These are phyloP conservation scores for Clarias gariepinus DNA, from an alignment of 2,113 vertebrate species.

Conservation along the genomic window DNA sequence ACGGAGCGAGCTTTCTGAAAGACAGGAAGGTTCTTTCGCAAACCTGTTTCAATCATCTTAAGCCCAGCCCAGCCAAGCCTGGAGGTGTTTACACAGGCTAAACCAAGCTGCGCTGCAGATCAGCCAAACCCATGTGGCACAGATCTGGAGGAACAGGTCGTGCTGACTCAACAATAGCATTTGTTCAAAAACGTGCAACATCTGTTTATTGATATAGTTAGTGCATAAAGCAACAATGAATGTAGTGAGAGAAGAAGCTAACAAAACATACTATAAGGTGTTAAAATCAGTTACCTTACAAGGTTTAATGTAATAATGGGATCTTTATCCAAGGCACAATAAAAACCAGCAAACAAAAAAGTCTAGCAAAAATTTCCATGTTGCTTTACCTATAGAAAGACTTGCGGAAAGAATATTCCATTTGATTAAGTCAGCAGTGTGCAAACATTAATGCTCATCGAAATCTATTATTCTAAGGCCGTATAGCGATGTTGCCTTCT, in stretches of 20 bases:
- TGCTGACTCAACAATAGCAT: neutral
- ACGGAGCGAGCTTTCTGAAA: neutral
- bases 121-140: conserved; percentile 6
- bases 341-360: neutral
- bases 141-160: conserved; percentile 23
- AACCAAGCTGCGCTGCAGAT: neutral
- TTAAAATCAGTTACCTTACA: neutral
- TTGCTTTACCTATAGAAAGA: neutral
- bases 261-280: neutral
- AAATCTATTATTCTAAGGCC: neutral
- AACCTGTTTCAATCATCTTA: conserved; percentile 7
- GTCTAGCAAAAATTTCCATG: neutral
- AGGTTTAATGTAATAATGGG: neutral
- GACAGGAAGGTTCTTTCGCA: neutral
- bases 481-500: neutral
- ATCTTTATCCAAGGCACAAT: neutral
- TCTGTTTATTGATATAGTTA: neutral
- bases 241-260: neutral
- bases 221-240: neutral
- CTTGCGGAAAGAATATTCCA: neutral
- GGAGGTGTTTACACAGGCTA: conserved; percentile 24
- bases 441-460: neutral
- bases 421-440: neutral
- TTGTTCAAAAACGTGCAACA: neutral
- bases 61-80: conserved; percentile 13